Evolutionary conservation across 1,140 invertebrate species (phyloP).

Genomic region (Aphelinus certus): DNA sequence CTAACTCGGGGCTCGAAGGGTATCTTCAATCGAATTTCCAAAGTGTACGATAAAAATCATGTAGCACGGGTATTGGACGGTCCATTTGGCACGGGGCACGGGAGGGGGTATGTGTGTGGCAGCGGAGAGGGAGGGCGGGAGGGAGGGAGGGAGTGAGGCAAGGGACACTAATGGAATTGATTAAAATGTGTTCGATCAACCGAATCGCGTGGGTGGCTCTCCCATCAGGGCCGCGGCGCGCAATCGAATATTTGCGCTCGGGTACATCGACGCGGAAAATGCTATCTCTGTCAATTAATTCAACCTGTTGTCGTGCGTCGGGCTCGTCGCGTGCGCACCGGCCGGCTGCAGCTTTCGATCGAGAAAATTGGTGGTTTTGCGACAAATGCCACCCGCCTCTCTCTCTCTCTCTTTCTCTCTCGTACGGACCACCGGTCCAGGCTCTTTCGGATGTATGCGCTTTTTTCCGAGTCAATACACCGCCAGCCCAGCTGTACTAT

Average conservation of each 20-base stretch:
- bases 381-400: conserved; percentile 7
- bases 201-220: conserved; percentile 49
- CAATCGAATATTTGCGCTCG: conserved; percentile 63
- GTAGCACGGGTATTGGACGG: conserved; percentile 42
- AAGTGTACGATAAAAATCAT: conserved; percentile 23
- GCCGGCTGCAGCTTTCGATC: conserved; percentile 26
- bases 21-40: conserved; percentile 14
- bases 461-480: too few relatives aligned
- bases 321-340: neutral
- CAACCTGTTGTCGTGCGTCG: conserved; percentile 57
- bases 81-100: conserved; percentile 20
- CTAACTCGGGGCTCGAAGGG: too few relatives aligned
- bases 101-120: neutral
- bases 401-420: conserved; percentile 4
- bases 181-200: conserved; percentile 66
- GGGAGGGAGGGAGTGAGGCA: conserved; percentile 48
- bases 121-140: neutral
- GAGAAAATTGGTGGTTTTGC: conserved; percentile 52
- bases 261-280: conserved; percentile 61
- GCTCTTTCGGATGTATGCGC: too few relatives aligned
- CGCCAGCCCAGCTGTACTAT: too few relatives aligned
- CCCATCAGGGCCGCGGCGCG: conserved; percentile 37
- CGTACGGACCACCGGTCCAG: neutral
- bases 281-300: conserved; percentile 66
- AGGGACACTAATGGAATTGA: conserved; percentile 65